A percentile compares a stretch with the other conserved stretches of the same genome.
phyloP scores from a whole-genome alignment of 1,140 invertebrate species.

The Trichogramma pretiosum region DNA sequence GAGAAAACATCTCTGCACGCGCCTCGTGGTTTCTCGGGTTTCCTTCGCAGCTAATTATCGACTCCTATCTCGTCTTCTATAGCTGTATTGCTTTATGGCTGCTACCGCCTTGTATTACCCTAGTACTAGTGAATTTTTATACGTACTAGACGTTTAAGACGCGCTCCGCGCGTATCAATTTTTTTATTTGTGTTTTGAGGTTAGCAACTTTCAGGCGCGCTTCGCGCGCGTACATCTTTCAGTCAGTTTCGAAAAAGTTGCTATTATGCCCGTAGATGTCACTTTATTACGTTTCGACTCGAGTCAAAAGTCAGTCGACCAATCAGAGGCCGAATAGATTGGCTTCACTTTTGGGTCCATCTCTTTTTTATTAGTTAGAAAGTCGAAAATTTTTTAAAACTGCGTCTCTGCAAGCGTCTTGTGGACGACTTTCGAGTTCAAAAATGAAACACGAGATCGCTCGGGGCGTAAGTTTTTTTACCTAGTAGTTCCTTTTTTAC shows the following conservation, averaged over 20 bases:
- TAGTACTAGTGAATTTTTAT: no score
- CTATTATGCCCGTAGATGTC: neutral
- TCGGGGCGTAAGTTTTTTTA: no score
- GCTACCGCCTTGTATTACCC: neutral
- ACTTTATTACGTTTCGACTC: neutral
- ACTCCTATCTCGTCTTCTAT: neutral
- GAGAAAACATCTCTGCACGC: slow-evolving; percentile 7
- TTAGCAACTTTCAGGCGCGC: neutral
- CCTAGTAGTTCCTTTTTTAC: no score
- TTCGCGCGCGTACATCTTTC: neutral
- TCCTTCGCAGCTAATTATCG: slow-evolving; percentile 8
- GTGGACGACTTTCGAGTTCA: no score
- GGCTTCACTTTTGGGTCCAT: no score
- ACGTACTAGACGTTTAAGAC: no score
- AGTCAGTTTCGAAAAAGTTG: neutral
- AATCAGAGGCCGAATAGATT: no score
- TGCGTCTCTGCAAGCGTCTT: no score
- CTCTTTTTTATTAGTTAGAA: no score
- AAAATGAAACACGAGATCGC: no score
- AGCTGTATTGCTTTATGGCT: neutral
- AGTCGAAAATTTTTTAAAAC: no score
- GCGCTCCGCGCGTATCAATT: neutral
- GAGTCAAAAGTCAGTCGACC: no score
- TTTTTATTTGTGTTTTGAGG: neutral
- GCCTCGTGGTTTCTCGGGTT: slow-evolving; percentile 6